Evolutionary conservation across 2,113 vertebrate species (phyloP).

Genomic region (Myocastor coypus): DNA sequence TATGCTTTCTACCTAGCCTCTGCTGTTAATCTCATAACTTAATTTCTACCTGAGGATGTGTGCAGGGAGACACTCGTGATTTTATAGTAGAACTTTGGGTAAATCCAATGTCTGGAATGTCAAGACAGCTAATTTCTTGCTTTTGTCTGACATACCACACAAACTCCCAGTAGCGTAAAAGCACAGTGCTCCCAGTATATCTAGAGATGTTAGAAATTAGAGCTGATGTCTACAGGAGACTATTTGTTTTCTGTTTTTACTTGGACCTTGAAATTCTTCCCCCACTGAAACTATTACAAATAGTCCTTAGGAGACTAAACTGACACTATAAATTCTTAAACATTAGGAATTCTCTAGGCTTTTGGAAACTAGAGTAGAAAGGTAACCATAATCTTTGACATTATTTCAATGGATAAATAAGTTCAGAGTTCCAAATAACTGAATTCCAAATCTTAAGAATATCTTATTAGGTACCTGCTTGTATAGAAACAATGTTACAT

Average conservation of each 20-base stretch:
- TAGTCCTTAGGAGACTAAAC: neutral
- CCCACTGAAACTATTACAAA: neutral
- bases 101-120: neutral
- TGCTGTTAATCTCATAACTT: neutral
- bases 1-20: neutral
- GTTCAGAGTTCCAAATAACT: conserved; percentile 1
- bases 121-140: neutral
- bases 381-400: neutral
- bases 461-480: neutral
- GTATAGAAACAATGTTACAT: neutral
- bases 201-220: neutral
- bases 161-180: neutral
- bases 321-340: neutral
- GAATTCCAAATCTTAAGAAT: neutral
- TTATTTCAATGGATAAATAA: neutral
- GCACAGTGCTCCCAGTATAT: neutral
- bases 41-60: neutral
- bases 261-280: conserved; percentile 7
- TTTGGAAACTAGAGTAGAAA: conserved; percentile 46
- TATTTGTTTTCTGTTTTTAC: neutral
- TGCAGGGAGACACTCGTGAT: neutral
- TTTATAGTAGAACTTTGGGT: neutral
- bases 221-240: neutral
- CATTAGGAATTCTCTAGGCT: conserved; percentile 12
- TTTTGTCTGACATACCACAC: neutral